Conservation (phyloP, 2,888 invertebrate genomes). For the Campopleginae sp. region DNA sequence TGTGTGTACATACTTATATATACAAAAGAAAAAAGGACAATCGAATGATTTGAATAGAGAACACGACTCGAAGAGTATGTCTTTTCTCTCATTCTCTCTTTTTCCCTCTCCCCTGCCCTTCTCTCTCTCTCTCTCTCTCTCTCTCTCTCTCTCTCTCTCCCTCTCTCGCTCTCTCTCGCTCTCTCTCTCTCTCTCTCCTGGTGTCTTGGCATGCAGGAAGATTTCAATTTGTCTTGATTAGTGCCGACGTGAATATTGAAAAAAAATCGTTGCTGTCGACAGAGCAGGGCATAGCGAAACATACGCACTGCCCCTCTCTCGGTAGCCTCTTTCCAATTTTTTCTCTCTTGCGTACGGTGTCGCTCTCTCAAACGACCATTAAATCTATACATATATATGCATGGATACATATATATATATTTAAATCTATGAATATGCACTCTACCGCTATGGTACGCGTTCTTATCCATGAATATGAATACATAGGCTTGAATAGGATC, state of each 20-base stretch:
- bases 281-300: conserved; percentile 39
- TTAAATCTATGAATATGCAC: conserved; percentile 66
- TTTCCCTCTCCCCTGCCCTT: conserved; percentile 4
- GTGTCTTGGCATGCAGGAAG: conserved; percentile 70
- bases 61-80: conserved; percentile 60
- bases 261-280: conserved; percentile 52
- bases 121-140: conserved; percentile 11
- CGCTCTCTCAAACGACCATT: conserved; percentile 34
- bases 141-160: conserved; percentile 17
- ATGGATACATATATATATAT: conserved; percentile 28
- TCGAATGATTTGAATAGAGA: conserved; percentile 66
- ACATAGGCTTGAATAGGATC: conserved; percentile 62
- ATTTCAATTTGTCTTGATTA: conserved; percentile 82
- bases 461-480: conserved; percentile 65
- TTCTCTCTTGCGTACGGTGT: conserved; percentile 22
- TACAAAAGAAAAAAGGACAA: conserved; percentile 54
- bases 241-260: conserved; percentile 81
- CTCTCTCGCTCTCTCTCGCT: conserved; percentile 11
- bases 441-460: conserved; percentile 53
- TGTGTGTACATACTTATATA: background rate
- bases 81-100: conserved; percentile 3
- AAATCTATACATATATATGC: background rate
- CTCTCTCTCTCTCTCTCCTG: conserved; percentile 14
- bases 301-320: conserved; percentile 43
- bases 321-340: conserved; percentile 17